phyloP scores from a whole-genome alignment of 92 coral and sea anemone genomes.

The Zoanthus solanderi region DNA sequence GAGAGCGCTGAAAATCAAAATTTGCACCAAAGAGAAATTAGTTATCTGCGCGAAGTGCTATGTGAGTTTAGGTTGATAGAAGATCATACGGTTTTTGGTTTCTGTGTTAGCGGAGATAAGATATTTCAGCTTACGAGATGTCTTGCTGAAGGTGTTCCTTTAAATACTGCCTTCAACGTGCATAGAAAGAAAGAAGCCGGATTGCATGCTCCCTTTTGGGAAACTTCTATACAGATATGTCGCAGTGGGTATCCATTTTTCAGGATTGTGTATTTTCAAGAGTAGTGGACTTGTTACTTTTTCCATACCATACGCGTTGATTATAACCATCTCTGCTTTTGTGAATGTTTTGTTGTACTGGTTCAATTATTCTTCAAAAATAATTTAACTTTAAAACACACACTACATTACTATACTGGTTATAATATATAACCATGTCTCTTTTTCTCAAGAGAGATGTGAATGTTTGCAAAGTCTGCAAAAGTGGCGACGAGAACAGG shows the following conservation, averaged over 20 bases:
- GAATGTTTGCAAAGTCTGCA: constrained; percentile 12
- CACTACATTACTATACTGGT: too few species aligned
- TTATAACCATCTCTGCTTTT: not conserved
- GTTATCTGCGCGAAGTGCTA: too few species aligned
- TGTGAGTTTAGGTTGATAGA: too few species aligned
- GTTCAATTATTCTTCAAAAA: too few species aligned
- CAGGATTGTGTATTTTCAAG: constrained; percentile 6
- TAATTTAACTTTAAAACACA: too few species aligned
- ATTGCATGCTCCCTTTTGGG: constrained; percentile 15
- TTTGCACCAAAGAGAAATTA: too few species aligned
- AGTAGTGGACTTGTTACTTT: not conserved
- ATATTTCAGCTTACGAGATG: not conserved
- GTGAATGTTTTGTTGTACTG: too few species aligned
- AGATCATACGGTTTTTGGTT: too few species aligned
- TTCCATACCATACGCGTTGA: not conserved
- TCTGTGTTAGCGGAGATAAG: too few species aligned
- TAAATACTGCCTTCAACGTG: not conserved
- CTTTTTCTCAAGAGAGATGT: constrained; percentile 5
- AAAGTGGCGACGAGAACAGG: not conserved
- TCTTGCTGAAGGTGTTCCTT: constrained; percentile 9
- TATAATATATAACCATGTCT: not conserved
- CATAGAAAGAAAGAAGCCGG: not conserved
- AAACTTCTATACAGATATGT: constrained; percentile 2
- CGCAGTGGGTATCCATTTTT: not conserved
- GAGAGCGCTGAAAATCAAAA: too few species aligned